phyloP scores from a whole-genome alignment of 2,113 vertebrate species.

The Scartelaos histophorus region DNA sequence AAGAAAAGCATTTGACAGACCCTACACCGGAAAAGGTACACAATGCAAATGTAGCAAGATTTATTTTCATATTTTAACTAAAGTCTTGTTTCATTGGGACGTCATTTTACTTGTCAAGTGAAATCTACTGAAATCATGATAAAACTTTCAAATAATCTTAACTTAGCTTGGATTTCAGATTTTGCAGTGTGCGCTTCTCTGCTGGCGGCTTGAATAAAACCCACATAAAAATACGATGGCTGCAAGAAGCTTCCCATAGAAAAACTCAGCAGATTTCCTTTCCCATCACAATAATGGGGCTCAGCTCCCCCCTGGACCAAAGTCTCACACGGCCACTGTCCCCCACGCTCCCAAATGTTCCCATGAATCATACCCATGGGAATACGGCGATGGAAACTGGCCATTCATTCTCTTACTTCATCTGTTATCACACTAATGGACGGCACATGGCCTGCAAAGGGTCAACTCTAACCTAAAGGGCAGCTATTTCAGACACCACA shows the following conservation, averaged over 20 bases:
- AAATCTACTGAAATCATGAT: too few species aligned
- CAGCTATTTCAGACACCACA: background rate
- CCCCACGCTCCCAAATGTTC: conserved; percentile 25
- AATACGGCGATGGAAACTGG: conserved; percentile 21
- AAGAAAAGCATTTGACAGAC: too few species aligned
- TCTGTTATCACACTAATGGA: background rate
- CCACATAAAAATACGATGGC: conserved; percentile 40
- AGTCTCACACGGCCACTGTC: conserved; percentile 28
- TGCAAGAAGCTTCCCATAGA: conserved; percentile 35
- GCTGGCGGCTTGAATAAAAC: conserved; percentile 24
- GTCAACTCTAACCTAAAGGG: background rate
- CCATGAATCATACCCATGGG: conserved; percentile 47
- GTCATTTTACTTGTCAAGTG: too few species aligned
- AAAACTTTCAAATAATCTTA: too few species aligned
- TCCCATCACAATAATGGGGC: conserved; percentile 33
- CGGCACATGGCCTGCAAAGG: background rate
- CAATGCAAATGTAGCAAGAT: too few species aligned
- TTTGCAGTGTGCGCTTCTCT: background rate
- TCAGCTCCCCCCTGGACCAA: conserved; percentile 20
- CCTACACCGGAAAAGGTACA: too few species aligned
- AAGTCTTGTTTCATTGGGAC: too few species aligned
- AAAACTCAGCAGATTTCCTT: conserved; percentile 22
- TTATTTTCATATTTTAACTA: too few species aligned
- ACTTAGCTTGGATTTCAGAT: too few species aligned
- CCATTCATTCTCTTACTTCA: background rate